Evolutionary conservation across 2,888 invertebrate species (phyloP).

Genomic region (Xestia c-nigrum): DNA sequence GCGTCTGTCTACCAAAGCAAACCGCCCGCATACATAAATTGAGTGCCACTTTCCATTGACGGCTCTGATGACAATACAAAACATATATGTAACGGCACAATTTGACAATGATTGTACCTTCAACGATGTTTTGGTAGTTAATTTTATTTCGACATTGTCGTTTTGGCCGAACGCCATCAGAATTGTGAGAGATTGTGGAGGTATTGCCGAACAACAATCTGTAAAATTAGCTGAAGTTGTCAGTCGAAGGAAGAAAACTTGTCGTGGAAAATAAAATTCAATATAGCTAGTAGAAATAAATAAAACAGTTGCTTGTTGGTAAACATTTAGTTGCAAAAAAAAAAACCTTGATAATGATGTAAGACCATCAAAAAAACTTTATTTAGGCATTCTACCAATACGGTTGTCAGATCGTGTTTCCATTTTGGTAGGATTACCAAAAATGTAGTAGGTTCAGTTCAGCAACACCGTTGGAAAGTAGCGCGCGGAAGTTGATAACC

Average conservation of each 20-base stretch:
- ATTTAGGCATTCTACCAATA: slow-evolving; percentile 1
- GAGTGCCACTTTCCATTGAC: slow-evolving; percentile 38
- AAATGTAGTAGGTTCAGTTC: slow-evolving; percentile 5
- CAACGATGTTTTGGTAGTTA: slow-evolving; percentile 23
- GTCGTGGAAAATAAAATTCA: neutral
- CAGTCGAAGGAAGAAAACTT: neutral
- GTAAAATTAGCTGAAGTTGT: slow-evolving; percentile 1
- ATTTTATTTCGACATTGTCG: slow-evolving; percentile 26
- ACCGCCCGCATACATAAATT: slow-evolving; percentile 22
- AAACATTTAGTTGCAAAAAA: slow-evolving; percentile 12
- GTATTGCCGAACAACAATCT: slow-evolving; percentile 1
- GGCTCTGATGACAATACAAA: slow-evolving; percentile 18
- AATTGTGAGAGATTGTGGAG: neutral
- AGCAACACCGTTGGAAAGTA: slow-evolving; percentile 64
- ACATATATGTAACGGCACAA: slow-evolving; percentile 11
- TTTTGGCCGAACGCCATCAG: slow-evolving; percentile 11
- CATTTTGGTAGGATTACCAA: slow-evolving; percentile 10
- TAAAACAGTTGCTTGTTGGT: neutral
- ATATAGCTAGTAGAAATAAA: neutral
- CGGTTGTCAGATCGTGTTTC: neutral
- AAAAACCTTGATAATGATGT: neutral
- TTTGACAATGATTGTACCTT: slow-evolving; percentile 6
- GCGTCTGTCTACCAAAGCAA: neutral
- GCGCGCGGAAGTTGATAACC: slow-evolving; percentile 66
- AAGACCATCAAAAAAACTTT: slow-evolving; percentile 8